Percentiles rank a stretch among this genome's conserved stretches.
Conservation (phyloP, 2,113 vertebrate species). For the Tachycineta bicolor region DNA sequence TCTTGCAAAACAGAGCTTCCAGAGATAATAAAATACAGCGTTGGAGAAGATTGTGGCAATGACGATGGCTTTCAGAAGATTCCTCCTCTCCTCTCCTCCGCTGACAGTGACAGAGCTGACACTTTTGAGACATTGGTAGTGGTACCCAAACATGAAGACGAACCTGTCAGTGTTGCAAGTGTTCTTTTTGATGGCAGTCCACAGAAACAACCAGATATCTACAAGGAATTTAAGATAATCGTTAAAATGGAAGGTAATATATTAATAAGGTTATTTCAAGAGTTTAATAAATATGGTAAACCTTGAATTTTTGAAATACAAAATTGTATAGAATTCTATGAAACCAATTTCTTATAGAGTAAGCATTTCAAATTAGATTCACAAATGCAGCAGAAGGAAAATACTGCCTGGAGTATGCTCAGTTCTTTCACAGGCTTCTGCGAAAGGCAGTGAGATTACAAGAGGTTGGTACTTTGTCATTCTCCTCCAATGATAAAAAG, state of each 20-base stretch:
- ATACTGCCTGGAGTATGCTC: background rate
- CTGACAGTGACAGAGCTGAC: background rate
- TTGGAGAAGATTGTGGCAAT: background rate
- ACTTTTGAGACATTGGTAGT: rapidly evolving
- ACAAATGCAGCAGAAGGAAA: background rate
- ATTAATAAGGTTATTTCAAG: background rate
- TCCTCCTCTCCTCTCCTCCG: background rate
- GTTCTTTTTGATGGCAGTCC: background rate
- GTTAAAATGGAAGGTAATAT: conserved; percentile 11
- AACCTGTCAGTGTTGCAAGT: background rate
- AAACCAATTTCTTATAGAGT: background rate
- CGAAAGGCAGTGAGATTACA: background rate
- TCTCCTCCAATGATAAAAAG: background rate
- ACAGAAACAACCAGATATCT: background rate
- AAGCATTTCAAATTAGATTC: background rate
- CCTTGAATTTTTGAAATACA: background rate
- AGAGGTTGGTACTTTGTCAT: background rate
- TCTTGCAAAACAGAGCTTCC: background rate
- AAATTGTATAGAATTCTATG: background rate
- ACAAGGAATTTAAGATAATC: background rate
- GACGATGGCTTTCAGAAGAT: background rate
- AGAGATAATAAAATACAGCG: background rate
- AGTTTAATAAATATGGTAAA: background rate
- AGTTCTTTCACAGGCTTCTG: background rate
- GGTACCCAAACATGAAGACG: background rate